These are phyloP conservation scores for Etheostoma nigrum DNA, from an alignment of 2,797 vertebrate species.

Conservation along the genomic window DNA sequence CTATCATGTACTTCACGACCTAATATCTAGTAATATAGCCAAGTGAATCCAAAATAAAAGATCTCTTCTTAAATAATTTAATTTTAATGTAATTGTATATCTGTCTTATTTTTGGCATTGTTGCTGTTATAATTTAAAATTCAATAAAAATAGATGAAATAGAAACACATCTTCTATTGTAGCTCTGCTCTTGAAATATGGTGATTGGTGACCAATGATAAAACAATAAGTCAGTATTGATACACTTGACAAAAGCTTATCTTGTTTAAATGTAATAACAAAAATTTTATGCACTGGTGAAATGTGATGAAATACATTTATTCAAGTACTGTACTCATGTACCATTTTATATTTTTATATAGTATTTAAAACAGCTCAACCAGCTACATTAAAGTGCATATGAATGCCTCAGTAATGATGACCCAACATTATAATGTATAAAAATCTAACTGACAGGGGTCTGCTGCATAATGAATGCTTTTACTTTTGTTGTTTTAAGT, in stretches of 20 bases:
- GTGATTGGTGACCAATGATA: background rate
- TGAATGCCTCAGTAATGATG: no score
- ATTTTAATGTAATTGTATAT: no score
- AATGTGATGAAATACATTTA: background rate
- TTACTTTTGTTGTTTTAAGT: background rate
- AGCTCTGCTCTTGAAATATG: background rate
- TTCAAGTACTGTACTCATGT: background rate
- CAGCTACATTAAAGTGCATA: no score
- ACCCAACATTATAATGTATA: background rate
- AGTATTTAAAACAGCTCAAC: background rate
- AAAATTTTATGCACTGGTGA: background rate
- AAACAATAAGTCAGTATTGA: background rate
- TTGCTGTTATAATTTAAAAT: no score
- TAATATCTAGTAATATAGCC: background rate
- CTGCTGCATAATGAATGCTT: background rate
- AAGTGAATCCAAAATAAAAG: background rate
- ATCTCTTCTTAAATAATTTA: background rate
- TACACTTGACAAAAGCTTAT: background rate
- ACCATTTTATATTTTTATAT: background rate
- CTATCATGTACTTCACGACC: background rate
- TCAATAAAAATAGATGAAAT: no score
- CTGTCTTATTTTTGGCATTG: no score
- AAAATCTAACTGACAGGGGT: background rate
- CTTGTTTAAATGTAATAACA: background rate
- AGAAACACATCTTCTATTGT: background rate